These are phyloP conservation scores for Psittacula echo DNA, from an alignment of 2,797 vertebrate species.

Conservation along the genomic window DNA sequence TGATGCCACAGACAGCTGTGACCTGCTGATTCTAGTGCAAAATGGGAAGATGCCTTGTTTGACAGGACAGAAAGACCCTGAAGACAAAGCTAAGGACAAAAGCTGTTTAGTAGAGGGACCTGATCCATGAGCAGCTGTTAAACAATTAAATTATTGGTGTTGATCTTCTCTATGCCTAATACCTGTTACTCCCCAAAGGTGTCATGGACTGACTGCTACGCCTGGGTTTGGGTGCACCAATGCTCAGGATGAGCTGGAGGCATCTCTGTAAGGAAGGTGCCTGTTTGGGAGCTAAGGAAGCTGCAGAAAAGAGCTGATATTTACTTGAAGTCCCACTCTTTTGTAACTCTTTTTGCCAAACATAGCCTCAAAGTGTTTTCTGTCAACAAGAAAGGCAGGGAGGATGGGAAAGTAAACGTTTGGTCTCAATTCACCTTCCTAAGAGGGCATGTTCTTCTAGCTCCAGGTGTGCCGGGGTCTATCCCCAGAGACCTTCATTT, in stretches of 20 bases:
- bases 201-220: background rate
- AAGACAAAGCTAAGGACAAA: background rate
- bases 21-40: accelerated
- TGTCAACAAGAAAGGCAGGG: background rate
- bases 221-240: background rate
- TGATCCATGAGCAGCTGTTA: background rate
- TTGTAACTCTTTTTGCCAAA: background rate
- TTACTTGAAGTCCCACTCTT: background rate
- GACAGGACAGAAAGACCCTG: background rate
- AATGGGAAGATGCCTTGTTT: background rate
- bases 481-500: background rate
- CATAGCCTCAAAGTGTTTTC: background rate
- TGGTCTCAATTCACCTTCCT: background rate
- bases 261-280: background rate
- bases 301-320: background rate
- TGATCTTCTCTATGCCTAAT: background rate
- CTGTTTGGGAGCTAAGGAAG: background rate
- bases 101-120: background rate
- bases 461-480: background rate
- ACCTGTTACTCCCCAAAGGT: background rate
- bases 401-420: background rate
- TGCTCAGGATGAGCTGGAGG: background rate
- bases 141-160: background rate
- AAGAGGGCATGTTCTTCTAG: background rate
- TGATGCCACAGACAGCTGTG: background rate